A percentile compares a stretch with the other conserved stretches of the same genome.
Evolutionary conservation across 64 coral and sea anemone genomes (phyloP).

Genomic region (Orbicella faveolata): DNA sequence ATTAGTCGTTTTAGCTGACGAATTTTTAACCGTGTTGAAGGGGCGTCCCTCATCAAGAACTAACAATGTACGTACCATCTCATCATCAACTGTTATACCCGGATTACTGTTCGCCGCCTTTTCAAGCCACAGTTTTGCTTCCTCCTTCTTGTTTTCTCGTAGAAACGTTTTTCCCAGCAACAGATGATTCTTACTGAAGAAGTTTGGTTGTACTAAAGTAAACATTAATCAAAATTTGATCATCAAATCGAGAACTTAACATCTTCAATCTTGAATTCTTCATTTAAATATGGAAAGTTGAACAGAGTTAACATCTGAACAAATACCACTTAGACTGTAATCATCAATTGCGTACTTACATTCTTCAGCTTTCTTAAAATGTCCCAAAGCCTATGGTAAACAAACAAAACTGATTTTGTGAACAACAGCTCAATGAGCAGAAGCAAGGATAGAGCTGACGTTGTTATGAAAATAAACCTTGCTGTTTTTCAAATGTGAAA

Average conservation of each 20-base stretch:
- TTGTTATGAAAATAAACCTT: background rate
- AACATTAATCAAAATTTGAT: background rate
- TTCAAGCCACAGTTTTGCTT: constrained; percentile 73
- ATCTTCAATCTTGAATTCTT: too few relatives aligned
- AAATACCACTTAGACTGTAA: too few relatives aligned
- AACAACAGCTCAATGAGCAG: background rate
- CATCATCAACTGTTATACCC: constrained; percentile 36
- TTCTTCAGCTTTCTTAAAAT: constrained; percentile 82
- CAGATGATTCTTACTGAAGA: constrained; percentile 78
- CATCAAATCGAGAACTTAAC: background rate
- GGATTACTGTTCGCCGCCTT: constrained; percentile 56
- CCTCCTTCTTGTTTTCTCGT: constrained; percentile 59
- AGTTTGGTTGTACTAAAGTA: constrained; percentile 58
- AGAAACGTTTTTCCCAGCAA: constrained; percentile 70
- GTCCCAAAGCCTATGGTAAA: constrained; percentile 56
- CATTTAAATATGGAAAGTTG: too few relatives aligned
- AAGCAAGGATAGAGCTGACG: background rate
- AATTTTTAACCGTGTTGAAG: too few relatives aligned
- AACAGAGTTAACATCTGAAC: too few relatives aligned
- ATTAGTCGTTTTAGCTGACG: too few relatives aligned
- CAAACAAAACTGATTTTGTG: too few relatives aligned
- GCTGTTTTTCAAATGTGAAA: background rate
- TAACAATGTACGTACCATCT: constrained; percentile 27
- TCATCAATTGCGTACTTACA: constrained; percentile 40
- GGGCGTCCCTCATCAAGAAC: too few relatives aligned